Evolutionary conservation across 2,113 vertebrate genomes (phyloP), one percentile per base, ranked within the genome.

Genomic region (Leiothrix lutea): DNA sequence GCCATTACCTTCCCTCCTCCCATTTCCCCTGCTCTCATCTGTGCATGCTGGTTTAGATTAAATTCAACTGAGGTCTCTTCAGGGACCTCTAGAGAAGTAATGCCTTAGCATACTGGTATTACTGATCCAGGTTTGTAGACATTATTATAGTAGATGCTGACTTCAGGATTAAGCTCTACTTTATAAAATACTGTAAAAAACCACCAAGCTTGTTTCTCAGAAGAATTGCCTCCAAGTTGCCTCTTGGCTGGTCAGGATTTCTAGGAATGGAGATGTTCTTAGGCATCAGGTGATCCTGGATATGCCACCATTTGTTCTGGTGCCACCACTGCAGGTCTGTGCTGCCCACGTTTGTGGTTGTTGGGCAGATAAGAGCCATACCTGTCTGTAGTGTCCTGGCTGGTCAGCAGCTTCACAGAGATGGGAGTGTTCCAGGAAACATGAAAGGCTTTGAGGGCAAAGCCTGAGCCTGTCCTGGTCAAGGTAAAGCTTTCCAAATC

Each of bases 361-460:
- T 3, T 61, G 57, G 44, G 51, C 45, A 86, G 42, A 2, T 8
- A 14, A 45, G 16, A 38, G 28, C 74, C 57, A 0, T 79, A 97
- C 97, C 96, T 95, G 40, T 92, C 86, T 50, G 48, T 26, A 50
- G 24, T 26, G 31, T 91, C 84, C 88, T 80, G 95, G 40, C 57
- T 89, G 45, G 64, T 74, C 90, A 97, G 66, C 57, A 97, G 80
- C 80, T 96, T 97, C 95, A 97, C 54, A 1, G 90, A 94, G 64
- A 97, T 86, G 25, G 77, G 54, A 35, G 47, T 53, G 26, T 85
- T 95, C 94, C 80, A 91, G 40, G 93, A 69, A n/a, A 35, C 4
- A 11, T 96, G 92, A 44, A 96, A 97, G 36, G 95, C 96, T 95
- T 94, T 97, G 54, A 97, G 90, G 3, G 94, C 86, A 44, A 97